Base-by-base conservation (phyloP, 2,113 vertebrate species). In the Anguilla rostrata region DNA sequence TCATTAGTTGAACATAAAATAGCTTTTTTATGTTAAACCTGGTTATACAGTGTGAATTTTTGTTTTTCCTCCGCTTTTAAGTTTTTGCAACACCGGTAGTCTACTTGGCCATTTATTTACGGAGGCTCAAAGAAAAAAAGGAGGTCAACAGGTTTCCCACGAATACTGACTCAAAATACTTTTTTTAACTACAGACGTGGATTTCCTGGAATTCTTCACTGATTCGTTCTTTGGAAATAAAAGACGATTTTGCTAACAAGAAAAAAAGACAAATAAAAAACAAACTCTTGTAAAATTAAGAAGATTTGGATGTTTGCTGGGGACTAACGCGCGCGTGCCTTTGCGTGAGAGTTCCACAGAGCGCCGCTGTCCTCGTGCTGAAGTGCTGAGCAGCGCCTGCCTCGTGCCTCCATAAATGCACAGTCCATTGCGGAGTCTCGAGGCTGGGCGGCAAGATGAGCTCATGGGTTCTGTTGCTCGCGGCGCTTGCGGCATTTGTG, bases 381-480 rank as follows among this genome's bases (percentile, higher is more conserved):
- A 92, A 89, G 88, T 92, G 93, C 92, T 91, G 94, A 92, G 91
- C 83, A 90, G 86, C 87, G 92, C 88, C 88, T 89, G 87, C 92
- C 92, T 89, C 90, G 94, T 90, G 92, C 92, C 56, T 92, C 94
- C 94, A 93, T 96, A 93, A 94, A 96, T 96, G 95, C 95, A 90
- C 94, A 91, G 92, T 92, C 93, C 92, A 91, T 91, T 88, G 91
- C 83, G 86, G 91, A 92, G 93, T 91, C 91, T 93, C 92, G 91
- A 94, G 92, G 94, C 94, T 92, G 94, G 92, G 92, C 94, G 91
- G 94, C 95, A 95, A 92, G 90, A 96, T 96, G 95, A 94, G 94
- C 92, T 92, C 93, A 91, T 94, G 91, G 94, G 92, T 94, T 29
- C 93, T 87, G 92, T 93, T 94, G 93, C 94, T 95, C 90, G 92